Base-by-base conservation (phyloP, 2,113 vertebrate genomes). In the Eira barbara region DNA sequence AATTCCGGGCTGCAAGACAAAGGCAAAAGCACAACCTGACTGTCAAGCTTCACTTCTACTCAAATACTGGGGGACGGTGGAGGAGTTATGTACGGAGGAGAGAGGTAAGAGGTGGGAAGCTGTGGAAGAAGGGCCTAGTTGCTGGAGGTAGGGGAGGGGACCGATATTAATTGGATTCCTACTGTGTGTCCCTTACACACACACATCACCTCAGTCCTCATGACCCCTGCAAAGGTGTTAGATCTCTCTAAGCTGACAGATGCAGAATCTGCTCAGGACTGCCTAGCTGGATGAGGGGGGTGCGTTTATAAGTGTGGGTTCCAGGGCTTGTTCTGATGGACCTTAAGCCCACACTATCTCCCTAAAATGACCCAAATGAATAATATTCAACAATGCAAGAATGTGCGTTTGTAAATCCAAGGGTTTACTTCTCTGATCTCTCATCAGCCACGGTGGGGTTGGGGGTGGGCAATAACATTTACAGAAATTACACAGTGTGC, bases 1-100 rank as follows among this genome's bases (percentile, higher is more conserved):
- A 98, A 97, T 93, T 89, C 73, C 69, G 97, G 97, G 67, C 73
- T 42, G 18, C 25, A 21, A 39, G 87, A 88, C 17, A 29, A 95
- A 97, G 96, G 92, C 83, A 94, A 94, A 47, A 96, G 89, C 47
- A 93, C 12, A 86, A 39, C 13, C 4, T 20, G 15, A 52, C 0
- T 11, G 29, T 47, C 42, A 49, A 80, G 69, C 25, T 15, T 61
- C 14, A 3, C 23, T 12, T 52, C 11, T 65, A 15, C 34, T 76
- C 76, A 45, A 71, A 55, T 21, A 14, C 20, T 14, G 34, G 13
- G 52, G 45, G 0, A 20, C 15, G 94, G 45, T 0, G 31, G 47
- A 47, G 25, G 84, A 29, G 13, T 42, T 45, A 39, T 20, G 15
- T 1, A 7, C 11, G 52, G 74, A 87, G 45, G 49, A 63, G 57